These are phyloP conservation scores for Hycleus cichorii DNA, from an alignment of 1,140 invertebrate species.

Conservation along the genomic window DNA sequence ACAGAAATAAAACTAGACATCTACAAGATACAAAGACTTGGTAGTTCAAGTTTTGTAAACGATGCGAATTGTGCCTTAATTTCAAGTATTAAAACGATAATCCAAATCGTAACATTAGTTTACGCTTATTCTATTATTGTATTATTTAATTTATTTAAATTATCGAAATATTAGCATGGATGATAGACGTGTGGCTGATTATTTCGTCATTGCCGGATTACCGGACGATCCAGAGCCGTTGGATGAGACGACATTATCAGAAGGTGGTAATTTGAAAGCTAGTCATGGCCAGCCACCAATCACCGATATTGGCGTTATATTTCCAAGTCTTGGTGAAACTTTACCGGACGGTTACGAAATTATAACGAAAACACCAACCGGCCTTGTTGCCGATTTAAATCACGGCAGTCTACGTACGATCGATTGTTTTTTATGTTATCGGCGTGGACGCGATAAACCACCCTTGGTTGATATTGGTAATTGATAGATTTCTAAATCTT, in stretches of 20 bases:
- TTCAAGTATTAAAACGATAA: no score
- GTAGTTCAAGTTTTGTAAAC: no score
- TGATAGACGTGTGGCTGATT: conserved; percentile 78
- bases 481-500: background rate
- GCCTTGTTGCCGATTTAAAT: conserved; percentile 88
- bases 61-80: no score
- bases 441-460: conserved; percentile 86
- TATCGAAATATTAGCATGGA: conserved; percentile 52
- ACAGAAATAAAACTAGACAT: no score
- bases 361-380: conserved; percentile 79
- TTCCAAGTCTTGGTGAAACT: conserved; percentile 78
- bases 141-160: conserved; percentile 12
- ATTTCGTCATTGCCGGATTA: conserved; percentile 96
- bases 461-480: conserved; percentile 95
- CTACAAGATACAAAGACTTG: no score
- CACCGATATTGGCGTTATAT: conserved; percentile 87
- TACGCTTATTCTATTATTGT: conserved; percentile 3
- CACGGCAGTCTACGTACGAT: conserved; percentile 91
- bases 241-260: conserved; percentile 71
- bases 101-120: no score
- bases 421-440: conserved; percentile 89
- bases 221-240: conserved; percentile 70
- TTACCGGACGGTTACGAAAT: conserved; percentile 73
- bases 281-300: conserved; percentile 77
- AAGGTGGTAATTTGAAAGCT: conserved; percentile 72